Base-by-base conservation (phyloP, 2,888 invertebrate genomes). In the Folsomia manolachei region DNA sequence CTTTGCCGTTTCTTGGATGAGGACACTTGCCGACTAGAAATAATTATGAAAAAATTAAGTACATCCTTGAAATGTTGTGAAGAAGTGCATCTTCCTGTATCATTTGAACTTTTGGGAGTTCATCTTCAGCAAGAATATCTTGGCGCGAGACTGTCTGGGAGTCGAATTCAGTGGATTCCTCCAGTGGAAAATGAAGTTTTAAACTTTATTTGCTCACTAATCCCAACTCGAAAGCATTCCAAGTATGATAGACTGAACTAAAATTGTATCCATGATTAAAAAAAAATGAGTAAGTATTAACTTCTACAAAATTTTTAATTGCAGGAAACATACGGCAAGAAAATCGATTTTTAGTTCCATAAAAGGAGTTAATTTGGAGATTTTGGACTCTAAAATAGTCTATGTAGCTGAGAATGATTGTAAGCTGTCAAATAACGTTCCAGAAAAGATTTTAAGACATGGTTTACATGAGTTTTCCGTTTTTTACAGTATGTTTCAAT, bases 151-250 rank as follows among this genome's bases (percentile, higher is more conserved):
- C 56, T 81, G 1, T 75, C 73, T 27, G 81, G 81, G 27, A 79
- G 78, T 68, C 72, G 78, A 53, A 63, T 81, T 52, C 79, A 80
- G 72, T 78, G 79, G 76, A 78, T 78, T 67, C 81, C 79, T 1
- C 71, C 71, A 52, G 63, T 81, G 11, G 79, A 77, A 71, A 66
- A 27, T 7, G 56, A 56, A 56, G 56, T 56, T 7, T 21, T 25
- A 24, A 1, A 21, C 27, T 1, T 62, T 19, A 0, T 62, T 27
- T 39, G 61, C 21, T 9, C 27, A 26, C 1, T 4, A 18, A 14
- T 61, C 27, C n/a, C 51, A 52, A 19, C 21, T 7, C 7, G 19
- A n/a, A 56, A 56, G 19, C 56, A 39, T 39, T 39, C 39, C 39
- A 39, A 39, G 39, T 39, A 39, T 39, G 4, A 14, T 39, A n/a